phyloP scores from a whole-genome alignment of 1,140 invertebrate genomes.

The Drosophila subobscura region DNA sequence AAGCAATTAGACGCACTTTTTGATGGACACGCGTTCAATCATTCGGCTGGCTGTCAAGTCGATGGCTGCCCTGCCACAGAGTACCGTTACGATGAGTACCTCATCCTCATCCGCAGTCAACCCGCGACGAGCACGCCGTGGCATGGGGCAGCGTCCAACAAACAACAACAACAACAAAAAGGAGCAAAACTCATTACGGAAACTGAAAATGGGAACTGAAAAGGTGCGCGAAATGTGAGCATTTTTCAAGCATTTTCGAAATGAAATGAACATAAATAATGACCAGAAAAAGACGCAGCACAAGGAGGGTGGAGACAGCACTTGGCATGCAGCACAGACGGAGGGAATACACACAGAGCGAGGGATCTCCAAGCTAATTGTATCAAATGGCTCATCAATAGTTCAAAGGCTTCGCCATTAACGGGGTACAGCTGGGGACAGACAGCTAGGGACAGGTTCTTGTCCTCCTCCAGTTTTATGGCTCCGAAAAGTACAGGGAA shows the following conservation, averaged over 20 bases:
- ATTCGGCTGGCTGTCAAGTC: constrained; percentile 75
- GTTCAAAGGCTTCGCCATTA: constrained; percentile 70
- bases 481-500: constrained; percentile 35
- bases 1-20: constrained; percentile 80
- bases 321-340: neutral
- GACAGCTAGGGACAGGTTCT: constrained; percentile 46
- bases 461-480: constrained; percentile 48
- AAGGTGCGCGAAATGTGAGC: constrained; percentile 66
- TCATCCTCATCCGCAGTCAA: constrained; percentile 24
- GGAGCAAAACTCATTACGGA: constrained; percentile 63
- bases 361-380: constrained; percentile 60
- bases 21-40: constrained; percentile 81
- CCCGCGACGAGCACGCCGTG: constrained; percentile 63
- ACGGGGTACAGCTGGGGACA: constrained; percentile 34
- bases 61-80: constrained; percentile 41
- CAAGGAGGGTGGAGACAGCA: neutral
- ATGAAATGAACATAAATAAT: constrained; percentile 69
- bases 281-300: neutral
- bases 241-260: constrained; percentile 71
- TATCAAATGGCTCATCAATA: constrained; percentile 76
- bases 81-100: no score
- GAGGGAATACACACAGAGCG: constrained; percentile 4
- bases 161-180: constrained; percentile 23
- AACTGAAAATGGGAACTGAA: constrained; percentile 17
- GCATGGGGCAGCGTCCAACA: constrained; percentile 30